phyloP scores from a whole-genome alignment of 2,113 vertebrate genomes.

The Anolis sagrei region DNA sequence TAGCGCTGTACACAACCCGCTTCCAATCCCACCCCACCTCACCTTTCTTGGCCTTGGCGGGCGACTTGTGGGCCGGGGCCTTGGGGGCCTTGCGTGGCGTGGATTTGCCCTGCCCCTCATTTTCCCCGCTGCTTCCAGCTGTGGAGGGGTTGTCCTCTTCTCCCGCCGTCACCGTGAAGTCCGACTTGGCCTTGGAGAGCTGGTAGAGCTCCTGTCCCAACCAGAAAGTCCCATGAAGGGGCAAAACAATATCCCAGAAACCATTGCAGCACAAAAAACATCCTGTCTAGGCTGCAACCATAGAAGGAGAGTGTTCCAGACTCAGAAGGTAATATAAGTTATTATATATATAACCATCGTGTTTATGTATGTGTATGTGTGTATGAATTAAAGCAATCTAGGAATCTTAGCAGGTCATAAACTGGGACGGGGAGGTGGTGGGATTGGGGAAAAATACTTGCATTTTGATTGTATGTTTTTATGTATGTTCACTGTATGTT shows the following conservation, averaged over 20 bases:
- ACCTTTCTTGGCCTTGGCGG: conserved; percentile 71
- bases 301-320: neutral
- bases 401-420: too few species aligned
- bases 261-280: neutral
- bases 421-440: too few species aligned
- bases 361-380: too few species aligned
- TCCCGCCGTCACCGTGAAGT: conserved; percentile 82
- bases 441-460: too few species aligned
- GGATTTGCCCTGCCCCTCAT: conserved; percentile 80
- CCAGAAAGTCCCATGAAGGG: neutral
- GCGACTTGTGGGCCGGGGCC: conserved; percentile 62
- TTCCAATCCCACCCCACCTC: neutral
- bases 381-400: too few species aligned
- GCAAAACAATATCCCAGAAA: neutral
- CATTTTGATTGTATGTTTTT: too few species aligned
- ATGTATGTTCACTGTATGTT: too few species aligned
- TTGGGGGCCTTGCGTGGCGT: conserved; percentile 64
- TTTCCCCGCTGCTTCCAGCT: conserved; percentile 83
- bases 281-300: neutral
- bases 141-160: conserved; percentile 84
- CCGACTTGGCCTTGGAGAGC: conserved; percentile 90
- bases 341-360: too few species aligned
- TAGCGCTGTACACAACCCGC: too few species aligned
- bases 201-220: conserved; percentile 88
- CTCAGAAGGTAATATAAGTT: too few species aligned